Conservation (phyloP, 2,113 vertebrate genomes). For the Thamnaconus septentrionalis region DNA sequence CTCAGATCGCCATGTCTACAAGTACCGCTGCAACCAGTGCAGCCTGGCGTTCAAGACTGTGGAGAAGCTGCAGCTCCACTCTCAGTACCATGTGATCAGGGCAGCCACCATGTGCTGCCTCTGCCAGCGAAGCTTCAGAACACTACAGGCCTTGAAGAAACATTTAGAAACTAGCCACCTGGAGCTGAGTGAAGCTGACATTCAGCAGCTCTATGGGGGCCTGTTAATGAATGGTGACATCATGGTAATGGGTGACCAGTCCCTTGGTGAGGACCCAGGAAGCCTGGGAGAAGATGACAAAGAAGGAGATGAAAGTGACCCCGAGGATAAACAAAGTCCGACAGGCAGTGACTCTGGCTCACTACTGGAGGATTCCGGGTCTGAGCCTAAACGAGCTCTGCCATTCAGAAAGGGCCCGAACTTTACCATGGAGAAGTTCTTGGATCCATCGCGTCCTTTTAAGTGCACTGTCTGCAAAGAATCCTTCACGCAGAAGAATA, state of each 20-base stretch:
- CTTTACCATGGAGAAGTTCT: slow-evolving; percentile 98
- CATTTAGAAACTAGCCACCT: slow-evolving; percentile 96
- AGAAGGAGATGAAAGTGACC: slow-evolving; percentile 93
- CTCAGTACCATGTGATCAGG: slow-evolving; percentile 97
- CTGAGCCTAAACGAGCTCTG: slow-evolving; percentile 94
- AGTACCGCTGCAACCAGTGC: slow-evolving; percentile 98
- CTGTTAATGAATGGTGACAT: slow-evolving; percentile 95
- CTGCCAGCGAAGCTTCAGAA: slow-evolving; percentile 97
- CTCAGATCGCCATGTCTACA: slow-evolving; percentile 97
- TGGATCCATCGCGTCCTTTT: slow-evolving; percentile 97
- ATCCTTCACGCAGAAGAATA: slow-evolving; percentile 98
- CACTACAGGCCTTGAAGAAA: slow-evolving; percentile 96
- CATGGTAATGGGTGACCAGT: slow-evolving; percentile 88
- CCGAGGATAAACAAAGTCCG: slow-evolving; percentile 96
- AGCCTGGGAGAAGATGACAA: slow-evolving; percentile 94
- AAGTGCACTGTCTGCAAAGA: slow-evolving; percentile 99
- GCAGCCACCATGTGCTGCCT: slow-evolving; percentile 98
- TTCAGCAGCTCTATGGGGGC: slow-evolving; percentile 96
- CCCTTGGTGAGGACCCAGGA: slow-evolving; percentile 89
- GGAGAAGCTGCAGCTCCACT: slow-evolving; percentile 96
- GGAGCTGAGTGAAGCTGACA: slow-evolving; percentile 94
- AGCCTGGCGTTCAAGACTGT: slow-evolving; percentile 98
- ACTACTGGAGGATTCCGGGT: slow-evolving; percentile 91
- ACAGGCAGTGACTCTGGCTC: slow-evolving; percentile 94
- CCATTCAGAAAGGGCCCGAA: slow-evolving; percentile 97